Evolutionary conservation across 2,797 vertebrate genomes (phyloP).

Genomic region (Alfaro cultratus): DNA sequence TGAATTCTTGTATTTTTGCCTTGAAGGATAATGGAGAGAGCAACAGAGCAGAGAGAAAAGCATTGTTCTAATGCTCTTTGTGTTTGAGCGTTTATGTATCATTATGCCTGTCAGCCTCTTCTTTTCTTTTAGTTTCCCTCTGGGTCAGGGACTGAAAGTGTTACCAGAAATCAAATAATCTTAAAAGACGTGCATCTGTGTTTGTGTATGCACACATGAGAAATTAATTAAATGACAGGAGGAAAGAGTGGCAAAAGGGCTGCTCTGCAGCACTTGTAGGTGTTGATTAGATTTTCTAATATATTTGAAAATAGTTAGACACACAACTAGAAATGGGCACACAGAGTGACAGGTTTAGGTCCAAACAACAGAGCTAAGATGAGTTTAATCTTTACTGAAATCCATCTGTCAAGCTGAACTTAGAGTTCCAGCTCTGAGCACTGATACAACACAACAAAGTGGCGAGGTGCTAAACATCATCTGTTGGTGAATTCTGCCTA

Average conservation of each 20-base stretch:
- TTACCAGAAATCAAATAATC: conserved; percentile 16
- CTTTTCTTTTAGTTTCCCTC: conserved; percentile 34
- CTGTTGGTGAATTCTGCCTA: neutral
- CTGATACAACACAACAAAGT: neutral
- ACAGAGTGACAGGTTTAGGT: neutral
- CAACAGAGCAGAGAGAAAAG: conserved; percentile 67
- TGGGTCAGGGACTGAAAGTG: conserved; percentile 15
- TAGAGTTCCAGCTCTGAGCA: neutral
- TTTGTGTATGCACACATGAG: conserved; percentile 14
- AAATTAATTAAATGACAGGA: conserved; percentile 31
- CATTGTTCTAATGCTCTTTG: conserved; percentile 50
- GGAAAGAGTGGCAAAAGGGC: conserved; percentile 4
- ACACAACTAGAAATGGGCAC: neutral
- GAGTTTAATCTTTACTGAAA: neutral
- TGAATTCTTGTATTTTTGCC: conserved; percentile 76
- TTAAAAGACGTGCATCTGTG: conserved; percentile 28
- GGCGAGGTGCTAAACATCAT: neutral
- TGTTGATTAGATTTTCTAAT: neutral
- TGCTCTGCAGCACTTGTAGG: neutral
- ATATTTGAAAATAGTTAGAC: neutral
- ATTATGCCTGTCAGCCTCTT: conserved; percentile 24
- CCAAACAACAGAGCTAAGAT: neutral
- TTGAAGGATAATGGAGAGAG: conserved; percentile 68
- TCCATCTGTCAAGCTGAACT: neutral
- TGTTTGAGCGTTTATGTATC: conserved; percentile 46